Evolutionary conservation across 2,888 invertebrate genomes (phyloP).

Genomic region (Acanthoscelides obtectus): DNA sequence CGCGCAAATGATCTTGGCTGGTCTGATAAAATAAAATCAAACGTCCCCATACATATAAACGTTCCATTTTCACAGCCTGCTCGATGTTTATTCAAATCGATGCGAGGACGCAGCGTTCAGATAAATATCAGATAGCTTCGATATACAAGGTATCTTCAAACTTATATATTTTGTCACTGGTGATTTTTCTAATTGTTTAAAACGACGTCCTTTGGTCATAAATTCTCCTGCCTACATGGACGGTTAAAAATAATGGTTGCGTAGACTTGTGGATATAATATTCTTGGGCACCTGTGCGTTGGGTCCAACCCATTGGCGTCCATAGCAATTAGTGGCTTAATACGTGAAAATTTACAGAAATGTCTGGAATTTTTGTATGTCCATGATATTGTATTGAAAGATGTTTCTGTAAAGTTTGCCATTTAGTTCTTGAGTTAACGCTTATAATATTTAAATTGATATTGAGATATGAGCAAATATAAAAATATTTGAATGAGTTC

Average conservation of each 20-base stretch:
- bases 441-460: too few relatives aligned
- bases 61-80: neutral
- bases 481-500: too few relatives aligned
- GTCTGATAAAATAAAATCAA: neutral
- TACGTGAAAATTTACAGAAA: too few relatives aligned
- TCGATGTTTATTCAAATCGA: neutral
- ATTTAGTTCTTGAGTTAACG: too few relatives aligned
- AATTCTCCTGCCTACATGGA: slow-evolving; percentile 34
- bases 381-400: too few relatives aligned
- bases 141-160: neutral
- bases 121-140: neutral
- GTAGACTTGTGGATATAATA: slow-evolving; percentile 32
- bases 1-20: neutral
- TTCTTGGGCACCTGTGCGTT: slow-evolving; percentile 40
- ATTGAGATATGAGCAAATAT: too few relatives aligned
- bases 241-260: slow-evolving; percentile 32
- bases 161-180: neutral
- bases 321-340: too few relatives aligned
- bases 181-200: neutral
- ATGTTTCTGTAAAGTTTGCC: too few relatives aligned
- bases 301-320: neutral
- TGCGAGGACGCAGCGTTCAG: neutral
- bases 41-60: neutral
- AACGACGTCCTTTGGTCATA: slow-evolving; percentile 37
- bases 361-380: too few relatives aligned